Percentiles rank a stretch among this genome's conserved stretches.
phyloP scores from a whole-genome alignment of 2,113 vertebrate genomes.

The Mola mola region DNA sequence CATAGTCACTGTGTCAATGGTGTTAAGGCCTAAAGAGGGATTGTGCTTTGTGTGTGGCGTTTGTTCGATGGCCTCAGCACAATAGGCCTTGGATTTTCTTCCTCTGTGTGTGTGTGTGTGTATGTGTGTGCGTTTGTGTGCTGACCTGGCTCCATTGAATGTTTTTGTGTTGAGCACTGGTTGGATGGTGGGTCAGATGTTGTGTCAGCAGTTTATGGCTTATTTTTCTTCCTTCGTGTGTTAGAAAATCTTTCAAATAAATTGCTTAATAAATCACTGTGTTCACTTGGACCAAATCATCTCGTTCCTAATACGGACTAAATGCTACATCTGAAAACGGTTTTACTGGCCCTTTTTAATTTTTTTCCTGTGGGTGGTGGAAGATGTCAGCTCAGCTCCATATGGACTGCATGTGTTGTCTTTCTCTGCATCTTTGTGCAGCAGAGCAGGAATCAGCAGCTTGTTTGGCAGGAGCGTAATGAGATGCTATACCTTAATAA shows the following conservation, averaged over 20 bases:
- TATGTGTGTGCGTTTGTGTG: conserved; percentile 25
- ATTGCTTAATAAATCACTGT: conserved; percentile 39
- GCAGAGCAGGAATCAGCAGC: conserved; percentile 49
- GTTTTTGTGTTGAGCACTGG: conserved; percentile 21
- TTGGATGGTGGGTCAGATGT: conserved; percentile 36
- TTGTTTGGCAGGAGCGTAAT: conserved; percentile 70
- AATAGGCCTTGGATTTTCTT: conserved; percentile 43
- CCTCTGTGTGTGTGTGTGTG: conserved; percentile 19
- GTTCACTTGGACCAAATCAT: background rate
- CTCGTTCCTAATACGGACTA: conserved; percentile 44
- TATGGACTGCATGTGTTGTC: conserved; percentile 76
- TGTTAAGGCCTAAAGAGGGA: conserved; percentile 62
- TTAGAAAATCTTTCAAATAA: conserved; percentile 14
- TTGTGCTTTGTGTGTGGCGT: conserved; percentile 55
- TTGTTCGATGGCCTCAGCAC: conserved; percentile 53
- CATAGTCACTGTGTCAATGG: conserved; percentile 73
- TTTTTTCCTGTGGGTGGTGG: conserved; percentile 10
- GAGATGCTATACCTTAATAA: conserved; percentile 74
- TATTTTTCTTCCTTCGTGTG: conserved; percentile 12
- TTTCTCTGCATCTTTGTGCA: conserved; percentile 50
- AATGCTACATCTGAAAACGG: conserved; percentile 60
- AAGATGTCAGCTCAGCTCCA: conserved; percentile 56
- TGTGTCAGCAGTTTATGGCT: conserved; percentile 32
- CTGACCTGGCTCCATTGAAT: conserved; percentile 5
- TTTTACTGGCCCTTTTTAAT: conserved; percentile 16